phyloP scores from a whole-genome alignment of 2,797 vertebrate species.

The Megaceryle alcyon region DNA sequence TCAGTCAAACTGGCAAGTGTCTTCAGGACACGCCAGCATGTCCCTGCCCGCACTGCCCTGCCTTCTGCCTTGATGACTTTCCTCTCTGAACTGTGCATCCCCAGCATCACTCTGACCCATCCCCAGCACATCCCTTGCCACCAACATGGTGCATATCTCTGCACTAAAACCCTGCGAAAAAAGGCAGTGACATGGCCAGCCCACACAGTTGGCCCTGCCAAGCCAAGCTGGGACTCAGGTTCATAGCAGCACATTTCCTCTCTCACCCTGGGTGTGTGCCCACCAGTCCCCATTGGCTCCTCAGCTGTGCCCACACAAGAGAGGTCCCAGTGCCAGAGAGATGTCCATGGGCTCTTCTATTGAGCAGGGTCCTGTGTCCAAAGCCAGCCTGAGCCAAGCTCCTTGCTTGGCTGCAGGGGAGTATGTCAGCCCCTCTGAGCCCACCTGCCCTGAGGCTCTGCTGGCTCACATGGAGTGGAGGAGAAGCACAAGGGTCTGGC shows the following conservation, averaged over 20 bases:
- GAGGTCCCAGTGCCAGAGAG: background rate
- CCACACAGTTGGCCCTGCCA: background rate
- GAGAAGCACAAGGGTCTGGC: background rate
- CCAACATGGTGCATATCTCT: background rate
- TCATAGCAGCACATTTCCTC: background rate
- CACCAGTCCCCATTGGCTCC: background rate
- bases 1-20: background rate
- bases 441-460: background rate
- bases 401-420: background rate
- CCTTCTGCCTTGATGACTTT: background rate
- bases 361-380: background rate
- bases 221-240: background rate
- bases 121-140: background rate
- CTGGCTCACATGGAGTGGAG: background rate
- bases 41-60: background rate
- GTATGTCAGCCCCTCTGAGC: background rate
- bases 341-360: background rate
- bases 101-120: background rate
- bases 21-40: background rate
- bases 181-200: background rate
- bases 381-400: background rate
- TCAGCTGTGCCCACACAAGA: background rate
- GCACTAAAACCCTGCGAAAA: background rate
- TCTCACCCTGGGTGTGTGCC: background rate
- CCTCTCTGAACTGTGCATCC: background rate